These are phyloP conservation scores for Lepidochrysops patricia DNA, from an alignment of 2,888 invertebrate genomes.

Conservation along the genomic window DNA sequence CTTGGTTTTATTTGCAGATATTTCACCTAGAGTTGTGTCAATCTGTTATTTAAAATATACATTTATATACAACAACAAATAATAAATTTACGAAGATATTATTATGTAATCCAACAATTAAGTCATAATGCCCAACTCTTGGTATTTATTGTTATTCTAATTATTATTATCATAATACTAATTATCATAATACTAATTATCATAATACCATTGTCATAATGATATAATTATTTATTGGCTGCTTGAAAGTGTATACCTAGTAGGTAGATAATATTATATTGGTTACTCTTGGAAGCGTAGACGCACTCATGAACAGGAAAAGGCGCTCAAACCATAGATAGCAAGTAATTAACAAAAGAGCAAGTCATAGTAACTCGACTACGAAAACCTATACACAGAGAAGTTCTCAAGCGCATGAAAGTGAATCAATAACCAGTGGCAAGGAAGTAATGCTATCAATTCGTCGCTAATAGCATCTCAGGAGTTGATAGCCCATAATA, in stretches of 20 bases:
- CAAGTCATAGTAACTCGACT: neutral
- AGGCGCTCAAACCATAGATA: neutral
- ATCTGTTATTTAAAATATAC: neutral
- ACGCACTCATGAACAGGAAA: too few relatives aligned
- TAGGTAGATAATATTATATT: too few relatives aligned
- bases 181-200: too few relatives aligned
- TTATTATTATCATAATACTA: too few relatives aligned
- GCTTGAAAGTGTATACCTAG: too few relatives aligned
- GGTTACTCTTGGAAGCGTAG: too few relatives aligned
- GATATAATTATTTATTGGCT: too few relatives aligned
- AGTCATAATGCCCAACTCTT: too few relatives aligned
- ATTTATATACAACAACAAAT: too few relatives aligned
- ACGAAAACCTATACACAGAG: neutral
- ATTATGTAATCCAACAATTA: too few relatives aligned
- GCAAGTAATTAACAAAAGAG: neutral
- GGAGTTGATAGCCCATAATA: conserved; percentile 9
- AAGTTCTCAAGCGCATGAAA: neutral
- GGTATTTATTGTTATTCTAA: too few relatives aligned
- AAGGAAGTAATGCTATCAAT: conserved; percentile 8
- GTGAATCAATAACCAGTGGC: conserved; percentile 9
- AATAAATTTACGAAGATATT: neutral
- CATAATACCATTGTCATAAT: too few relatives aligned
- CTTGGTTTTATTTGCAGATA: neutral
- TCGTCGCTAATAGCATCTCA: conserved; percentile 11
- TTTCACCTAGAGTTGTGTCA: neutral